Evolutionary conservation across 2,113 vertebrate species (phyloP).

Genomic region (Naja naja): DNA sequence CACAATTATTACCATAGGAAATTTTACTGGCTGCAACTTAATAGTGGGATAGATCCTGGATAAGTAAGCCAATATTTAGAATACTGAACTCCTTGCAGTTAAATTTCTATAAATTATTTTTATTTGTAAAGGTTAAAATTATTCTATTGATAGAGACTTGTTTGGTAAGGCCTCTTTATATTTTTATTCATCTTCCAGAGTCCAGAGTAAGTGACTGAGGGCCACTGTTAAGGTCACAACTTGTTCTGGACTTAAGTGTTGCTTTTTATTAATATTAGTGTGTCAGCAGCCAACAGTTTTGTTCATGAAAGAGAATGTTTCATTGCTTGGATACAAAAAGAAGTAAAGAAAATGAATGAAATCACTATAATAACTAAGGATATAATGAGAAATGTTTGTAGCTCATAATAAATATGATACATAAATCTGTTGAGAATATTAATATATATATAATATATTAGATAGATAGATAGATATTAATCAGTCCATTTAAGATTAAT

Average conservation of each 20-base stretch:
- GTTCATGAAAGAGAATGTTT: background rate
- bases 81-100: background rate
- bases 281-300: background rate
- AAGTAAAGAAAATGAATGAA: background rate
- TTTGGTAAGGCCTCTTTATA: background rate
- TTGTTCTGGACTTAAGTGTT: background rate
- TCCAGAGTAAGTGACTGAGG: background rate
- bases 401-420: background rate
- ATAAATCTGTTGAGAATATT: background rate
- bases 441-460: background rate
- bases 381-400: background rate
- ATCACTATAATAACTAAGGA: background rate
- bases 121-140: conserved; percentile 4
- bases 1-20: conserved; percentile 16
- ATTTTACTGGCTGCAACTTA: background rate
- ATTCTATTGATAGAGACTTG: background rate
- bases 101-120: background rate
- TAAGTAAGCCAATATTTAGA: background rate
- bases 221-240: background rate
- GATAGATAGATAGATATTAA: too few species aligned
- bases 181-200: background rate
- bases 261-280: background rate
- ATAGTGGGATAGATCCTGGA: background rate
- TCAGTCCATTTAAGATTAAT: too few species aligned
- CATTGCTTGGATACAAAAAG: background rate